Evolutionary conservation across 2,888 invertebrate species (phyloP), one percentile per base, ranked within the genome.

Genomic region (Electrophaes corylata): DNA sequence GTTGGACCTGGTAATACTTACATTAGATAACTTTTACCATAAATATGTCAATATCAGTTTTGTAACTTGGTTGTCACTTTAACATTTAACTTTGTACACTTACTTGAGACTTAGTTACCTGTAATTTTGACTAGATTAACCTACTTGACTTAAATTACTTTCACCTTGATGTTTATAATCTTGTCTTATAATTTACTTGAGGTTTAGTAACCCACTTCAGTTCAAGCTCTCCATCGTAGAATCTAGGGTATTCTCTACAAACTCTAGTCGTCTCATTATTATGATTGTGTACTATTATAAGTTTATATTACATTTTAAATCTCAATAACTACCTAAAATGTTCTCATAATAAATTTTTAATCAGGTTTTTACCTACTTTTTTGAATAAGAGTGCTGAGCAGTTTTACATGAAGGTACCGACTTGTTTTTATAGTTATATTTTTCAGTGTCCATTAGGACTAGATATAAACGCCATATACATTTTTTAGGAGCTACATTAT

Each of bases 391-490:
- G 26, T 29, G 8, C 26, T 29, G 10, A 2, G 10, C 10, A 29
- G 6, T 29, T 29, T 29, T 10, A 16, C 1, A 5, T 5, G 4
- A 10, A 37, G n/a, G 16, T 18, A 18, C n/a, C n/a, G n/a, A n/a
- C n/a, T n/a, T 16, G 14, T 39, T 10, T 39, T 18, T 18, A 16
- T n/a, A 43, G 8, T 43, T 23, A 12, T 16, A 5, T 18, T 45
- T 47, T 19, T 35, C 12, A 40, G 16, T 29, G 26, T 54, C 29
- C 41, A 50, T 37, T 50, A 46, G 54, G 46, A 55, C 59, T 59
- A 59, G 59, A 59, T 54, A 50, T 49, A 19, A 51, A 37, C 50
- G 59, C 50, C 46, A 23, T 37, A 39, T 59, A 2, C 19, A 14
- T 54, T 58, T 37, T 43, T 43, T 41, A 45, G 26, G 16, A 43